Conservation (phyloP, 2,797 vertebrate genomes). For the Microhierax caerulescens region DNA sequence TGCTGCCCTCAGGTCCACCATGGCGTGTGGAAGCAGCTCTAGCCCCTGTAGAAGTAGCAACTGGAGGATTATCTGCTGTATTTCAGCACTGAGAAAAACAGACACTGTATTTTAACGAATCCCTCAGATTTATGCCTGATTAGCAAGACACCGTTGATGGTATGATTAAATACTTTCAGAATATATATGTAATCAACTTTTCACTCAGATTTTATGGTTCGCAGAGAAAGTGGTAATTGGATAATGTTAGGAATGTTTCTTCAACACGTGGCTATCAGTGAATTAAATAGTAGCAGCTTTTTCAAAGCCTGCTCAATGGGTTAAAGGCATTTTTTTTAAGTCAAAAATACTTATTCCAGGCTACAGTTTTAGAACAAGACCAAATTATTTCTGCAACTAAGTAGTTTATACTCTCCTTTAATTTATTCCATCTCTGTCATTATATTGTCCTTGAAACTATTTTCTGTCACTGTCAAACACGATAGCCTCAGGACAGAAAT, state of each 20-base stretch:
- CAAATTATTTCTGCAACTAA: not conserved
- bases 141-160: not conserved
- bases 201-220: not conserved
- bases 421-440: constrained; percentile 37
- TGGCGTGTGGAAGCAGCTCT: not conserved
- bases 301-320: not conserved
- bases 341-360: constrained; percentile 10
- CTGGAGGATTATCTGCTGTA: not conserved
- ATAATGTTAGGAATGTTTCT: not conserved
- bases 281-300: constrained; percentile 12
- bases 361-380: not conserved
- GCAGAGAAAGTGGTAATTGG: not conserved
- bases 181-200: constrained; percentile 23
- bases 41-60: not conserved
- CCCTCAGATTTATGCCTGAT: not conserved
- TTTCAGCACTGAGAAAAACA: not conserved
- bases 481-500: constrained; percentile 42
- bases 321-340: not conserved
- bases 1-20: not conserved
- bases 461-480: constrained; percentile 34
- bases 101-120: not conserved
- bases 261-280: not conserved
- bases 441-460: constrained; percentile 51
- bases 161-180: not conserved
- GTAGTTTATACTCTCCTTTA: constrained; percentile 9